Evolutionary conservation across 2,113 vertebrate species (phyloP).

Genomic region (Oreochromis niloticus): DNA sequence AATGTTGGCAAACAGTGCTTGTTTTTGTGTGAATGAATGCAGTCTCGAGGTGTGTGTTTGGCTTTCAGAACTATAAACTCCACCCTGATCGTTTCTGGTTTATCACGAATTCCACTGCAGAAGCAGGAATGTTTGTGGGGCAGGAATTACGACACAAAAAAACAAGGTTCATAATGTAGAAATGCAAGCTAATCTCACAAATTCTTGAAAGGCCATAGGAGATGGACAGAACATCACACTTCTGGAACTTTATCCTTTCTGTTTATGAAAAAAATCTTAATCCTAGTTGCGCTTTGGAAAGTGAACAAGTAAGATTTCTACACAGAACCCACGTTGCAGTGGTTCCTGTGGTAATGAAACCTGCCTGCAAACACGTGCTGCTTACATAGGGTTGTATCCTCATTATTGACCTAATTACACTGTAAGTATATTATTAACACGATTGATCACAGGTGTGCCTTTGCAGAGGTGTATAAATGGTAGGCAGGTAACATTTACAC

Average conservation of each 20-base stretch:
- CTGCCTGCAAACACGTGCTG: conserved; percentile 5
- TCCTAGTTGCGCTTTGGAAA: background rate
- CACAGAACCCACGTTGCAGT: too few relatives aligned
- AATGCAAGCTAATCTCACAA: background rate
- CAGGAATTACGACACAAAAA: background rate
- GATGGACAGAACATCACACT: background rate
- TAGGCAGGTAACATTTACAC: background rate
- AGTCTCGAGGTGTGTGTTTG: background rate
- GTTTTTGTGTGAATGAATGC: background rate
- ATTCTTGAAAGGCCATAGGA: background rate
- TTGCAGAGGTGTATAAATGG: background rate
- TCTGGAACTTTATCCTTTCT: background rate
- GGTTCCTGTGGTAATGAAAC: background rate
- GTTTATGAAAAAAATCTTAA: background rate
- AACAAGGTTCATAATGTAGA: background rate
- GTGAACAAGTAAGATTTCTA: background rate
- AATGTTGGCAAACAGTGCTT: background rate
- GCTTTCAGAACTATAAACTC: background rate
- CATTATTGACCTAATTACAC: conserved; percentile 15
- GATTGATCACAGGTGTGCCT: background rate
- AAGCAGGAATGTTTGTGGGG: background rate
- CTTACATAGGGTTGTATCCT: conserved; percentile 10
- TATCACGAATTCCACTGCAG: background rate
- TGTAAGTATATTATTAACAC: conserved; percentile 12
- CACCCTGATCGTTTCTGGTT: background rate